A percentile compares a stretch with the other conserved stretches of the same genome.
Conservation (phyloP, 1,140 invertebrate genomes). For the Eueides isabella region DNA sequence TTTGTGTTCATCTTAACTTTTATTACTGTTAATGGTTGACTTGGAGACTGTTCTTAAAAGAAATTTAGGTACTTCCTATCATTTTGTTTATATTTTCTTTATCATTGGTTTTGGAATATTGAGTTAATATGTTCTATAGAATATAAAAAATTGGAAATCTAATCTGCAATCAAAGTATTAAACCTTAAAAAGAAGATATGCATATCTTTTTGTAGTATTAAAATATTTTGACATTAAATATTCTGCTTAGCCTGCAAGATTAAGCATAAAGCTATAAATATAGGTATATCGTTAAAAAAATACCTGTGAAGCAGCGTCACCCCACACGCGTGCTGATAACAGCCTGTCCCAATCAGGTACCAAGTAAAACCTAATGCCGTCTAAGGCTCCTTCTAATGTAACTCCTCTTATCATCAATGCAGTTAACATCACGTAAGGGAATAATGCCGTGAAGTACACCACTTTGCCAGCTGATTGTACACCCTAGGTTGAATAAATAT, state of each 20-base stretch:
- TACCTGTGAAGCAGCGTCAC: slow-evolving; percentile 84
- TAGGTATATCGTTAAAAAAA: neutral
- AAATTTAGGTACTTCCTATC: slow-evolving; percentile 28
- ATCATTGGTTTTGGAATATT: no score
- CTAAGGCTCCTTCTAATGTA: slow-evolving; percentile 87
- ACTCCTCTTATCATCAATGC: slow-evolving; percentile 86
- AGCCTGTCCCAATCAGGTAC: slow-evolving; percentile 88
- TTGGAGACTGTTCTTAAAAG: slow-evolving; percentile 31
- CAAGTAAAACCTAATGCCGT: slow-evolving; percentile 90
- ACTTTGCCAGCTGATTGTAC: slow-evolving; percentile 92
- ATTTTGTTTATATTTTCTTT: neutral
- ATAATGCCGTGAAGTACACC: slow-evolving; percentile 89
- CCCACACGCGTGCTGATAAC: slow-evolving; percentile 83
- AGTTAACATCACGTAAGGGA: slow-evolving; percentile 90
- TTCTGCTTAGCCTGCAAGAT: no score
- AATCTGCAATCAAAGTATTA: no score
- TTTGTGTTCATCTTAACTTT: slow-evolving; percentile 41
- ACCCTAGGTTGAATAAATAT: slow-evolving; percentile 72
- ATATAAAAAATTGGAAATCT: no score
- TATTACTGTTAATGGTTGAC: slow-evolving; percentile 34
- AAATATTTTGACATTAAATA: no score
- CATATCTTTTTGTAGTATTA: no score
- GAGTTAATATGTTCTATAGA: no score
- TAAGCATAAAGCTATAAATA: no score
- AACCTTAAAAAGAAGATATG: no score